phyloP scores from a whole-genome alignment of 2,113 vertebrate species.

The Crotalus horridus region DNA sequence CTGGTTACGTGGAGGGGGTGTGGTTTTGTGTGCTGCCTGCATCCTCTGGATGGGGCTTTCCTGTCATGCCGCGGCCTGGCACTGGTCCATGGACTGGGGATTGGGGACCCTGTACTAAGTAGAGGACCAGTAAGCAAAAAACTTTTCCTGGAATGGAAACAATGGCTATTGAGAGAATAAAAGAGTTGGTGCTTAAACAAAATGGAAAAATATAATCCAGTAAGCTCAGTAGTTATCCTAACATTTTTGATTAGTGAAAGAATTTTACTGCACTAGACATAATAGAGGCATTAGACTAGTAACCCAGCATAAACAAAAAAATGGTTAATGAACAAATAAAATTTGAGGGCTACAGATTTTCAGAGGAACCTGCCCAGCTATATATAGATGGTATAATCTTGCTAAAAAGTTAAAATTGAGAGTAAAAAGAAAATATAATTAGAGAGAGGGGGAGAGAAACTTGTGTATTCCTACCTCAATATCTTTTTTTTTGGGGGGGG shows the following conservation, averaged over 20 bases:
- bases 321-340: background rate
- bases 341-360: background rate
- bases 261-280: background rate
- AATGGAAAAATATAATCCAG: background rate
- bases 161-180: background rate
- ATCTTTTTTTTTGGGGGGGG: background rate
- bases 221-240: background rate
- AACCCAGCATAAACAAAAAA: background rate
- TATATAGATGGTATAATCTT: background rate
- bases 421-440: background rate
- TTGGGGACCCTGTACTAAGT: background rate
- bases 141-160: background rate
- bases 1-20: no score
- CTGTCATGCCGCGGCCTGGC: no score
- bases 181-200: slow-evolving; percentile 12
- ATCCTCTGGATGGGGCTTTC: no score
- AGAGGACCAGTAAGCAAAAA: background rate
- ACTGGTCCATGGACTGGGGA: no score
- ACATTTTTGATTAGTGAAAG: background rate
- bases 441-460: background rate
- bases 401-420: background rate
- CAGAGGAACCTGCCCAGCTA: background rate
- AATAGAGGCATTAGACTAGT: background rate
- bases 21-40: no score
- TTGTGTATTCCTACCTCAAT: background rate